Evolutionary conservation across 1,140 invertebrate genomes (phyloP).

Genomic region (Rhyzopertha dominica): DNA sequence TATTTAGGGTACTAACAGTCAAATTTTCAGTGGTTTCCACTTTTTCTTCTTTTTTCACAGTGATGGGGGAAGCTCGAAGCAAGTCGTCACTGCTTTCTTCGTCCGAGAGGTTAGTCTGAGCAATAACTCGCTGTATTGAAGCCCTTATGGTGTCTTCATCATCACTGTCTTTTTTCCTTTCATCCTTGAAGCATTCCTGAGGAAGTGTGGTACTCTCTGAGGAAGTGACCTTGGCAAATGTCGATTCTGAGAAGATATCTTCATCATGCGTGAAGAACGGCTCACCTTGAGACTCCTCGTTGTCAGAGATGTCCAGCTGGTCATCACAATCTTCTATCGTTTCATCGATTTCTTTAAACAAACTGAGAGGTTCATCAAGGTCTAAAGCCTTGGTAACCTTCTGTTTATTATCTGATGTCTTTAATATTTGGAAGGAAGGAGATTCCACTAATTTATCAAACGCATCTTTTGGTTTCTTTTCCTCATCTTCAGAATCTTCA

Average conservation of each 20-base stretch:
- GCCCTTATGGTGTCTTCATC: constrained; percentile 36
- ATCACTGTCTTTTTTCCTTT: constrained; percentile 47
- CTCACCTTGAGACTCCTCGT: constrained; percentile 54
- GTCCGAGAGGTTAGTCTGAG: constrained; percentile 2
- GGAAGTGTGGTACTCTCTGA: constrained; percentile 44
- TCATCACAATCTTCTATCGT: constrained; percentile 50
- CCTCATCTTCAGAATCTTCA: constrained; percentile 36
- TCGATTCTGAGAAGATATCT: constrained; percentile 51
- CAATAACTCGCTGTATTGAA: constrained; percentile 25
- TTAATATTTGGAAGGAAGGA: constrained; percentile 39
- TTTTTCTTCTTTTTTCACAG: constrained; percentile 31
- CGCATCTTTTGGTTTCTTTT: no score
- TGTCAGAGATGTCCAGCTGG: constrained; percentile 52
- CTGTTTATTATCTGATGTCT: constrained; percentile 20
- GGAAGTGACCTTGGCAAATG: constrained; percentile 42
- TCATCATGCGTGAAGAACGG: constrained; percentile 54
- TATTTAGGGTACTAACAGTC: constrained; percentile 11
- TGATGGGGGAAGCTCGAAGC: constrained; percentile 22
- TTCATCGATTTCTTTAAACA: constrained; percentile 42
- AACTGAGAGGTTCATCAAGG: constrained; percentile 32
- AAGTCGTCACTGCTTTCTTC: constrained; percentile 8
- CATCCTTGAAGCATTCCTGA: constrained; percentile 33
- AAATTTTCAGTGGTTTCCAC: constrained; percentile 19
- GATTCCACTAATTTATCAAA: constrained; percentile 52
- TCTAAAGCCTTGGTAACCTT: constrained; percentile 23